Percentiles rank a stretch among this genome's conserved stretches.
Evolutionary conservation across 2,888 invertebrate species (phyloP).

Genomic region (Volucella inflata): DNA sequence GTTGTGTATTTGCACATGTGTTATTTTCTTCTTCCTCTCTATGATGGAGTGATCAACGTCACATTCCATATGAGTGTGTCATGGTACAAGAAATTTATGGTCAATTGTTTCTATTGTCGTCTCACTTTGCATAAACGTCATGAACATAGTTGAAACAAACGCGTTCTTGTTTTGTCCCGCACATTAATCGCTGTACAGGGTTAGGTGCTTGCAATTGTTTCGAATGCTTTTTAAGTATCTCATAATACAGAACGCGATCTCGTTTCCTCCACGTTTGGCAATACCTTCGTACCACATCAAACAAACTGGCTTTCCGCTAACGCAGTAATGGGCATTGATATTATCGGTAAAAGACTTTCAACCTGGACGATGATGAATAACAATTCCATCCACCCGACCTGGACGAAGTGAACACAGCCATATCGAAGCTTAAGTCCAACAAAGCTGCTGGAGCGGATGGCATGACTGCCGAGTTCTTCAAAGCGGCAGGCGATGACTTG

Average conservation of each 20-base stretch:
- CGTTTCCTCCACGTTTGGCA: slow-evolving; percentile 76
- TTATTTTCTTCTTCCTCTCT: slow-evolving; percentile 23
- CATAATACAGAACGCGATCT: slow-evolving; percentile 77
- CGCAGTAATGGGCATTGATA: slow-evolving; percentile 76
- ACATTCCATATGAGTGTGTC: slow-evolving; percentile 26
- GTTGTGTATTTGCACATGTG: slow-evolving; percentile 6
- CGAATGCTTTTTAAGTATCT: slow-evolving; percentile 58
- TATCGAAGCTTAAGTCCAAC: too few species aligned
- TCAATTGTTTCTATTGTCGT: slow-evolving; percentile 31
- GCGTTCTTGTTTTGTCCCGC: slow-evolving; percentile 44
- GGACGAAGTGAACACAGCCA: too few species aligned
- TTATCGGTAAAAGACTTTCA: too few species aligned
- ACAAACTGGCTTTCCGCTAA: slow-evolving; percentile 71
- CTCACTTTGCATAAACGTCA: slow-evolving; percentile 36
- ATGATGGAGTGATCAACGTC: too few species aligned
- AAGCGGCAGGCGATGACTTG: too few species aligned
- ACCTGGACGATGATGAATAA: too few species aligned
- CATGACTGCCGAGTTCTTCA: too few species aligned
- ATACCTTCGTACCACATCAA: slow-evolving; percentile 79
- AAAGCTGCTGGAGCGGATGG: too few species aligned
- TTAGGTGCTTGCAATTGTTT: slow-evolving; percentile 34
- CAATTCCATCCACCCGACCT: too few species aligned
- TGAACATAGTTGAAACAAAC: slow-evolving; percentile 46
- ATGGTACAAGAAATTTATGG: slow-evolving; percentile 17
- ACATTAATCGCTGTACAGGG: slow-evolving; percentile 37